Percentiles rank a stretch among this genome's conserved stretches.
These are phyloP conservation scores for Entomobrya multifasciata DNA, from an alignment of 2,888 invertebrate species.

Conservation along the genomic window DNA sequence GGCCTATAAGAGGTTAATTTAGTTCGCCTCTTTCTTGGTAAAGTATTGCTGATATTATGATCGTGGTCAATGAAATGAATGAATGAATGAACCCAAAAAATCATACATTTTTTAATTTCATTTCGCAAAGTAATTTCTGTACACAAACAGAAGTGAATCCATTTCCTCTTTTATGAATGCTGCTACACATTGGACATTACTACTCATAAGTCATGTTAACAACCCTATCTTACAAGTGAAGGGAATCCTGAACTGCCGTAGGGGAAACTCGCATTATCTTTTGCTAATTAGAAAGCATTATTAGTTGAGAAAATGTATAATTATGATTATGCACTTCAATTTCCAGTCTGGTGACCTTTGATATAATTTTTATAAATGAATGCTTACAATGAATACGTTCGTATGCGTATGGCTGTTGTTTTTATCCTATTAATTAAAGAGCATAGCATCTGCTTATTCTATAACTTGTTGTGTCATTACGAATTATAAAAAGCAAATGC, in stretches of 20 bases:
- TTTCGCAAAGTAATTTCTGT: too few species aligned
- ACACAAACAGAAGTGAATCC: not conserved
- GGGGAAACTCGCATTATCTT: conserved; percentile 48
- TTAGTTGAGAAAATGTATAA: not conserved
- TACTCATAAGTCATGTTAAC: too few species aligned
- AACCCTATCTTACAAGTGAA: too few species aligned
- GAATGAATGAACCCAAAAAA: not conserved
- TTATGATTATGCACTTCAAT: conserved; percentile 7
- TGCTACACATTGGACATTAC: too few species aligned
- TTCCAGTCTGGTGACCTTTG: conserved; percentile 62
- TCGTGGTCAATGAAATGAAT: conserved; percentile 10
- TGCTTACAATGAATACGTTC: too few species aligned
- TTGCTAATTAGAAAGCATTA: conserved; percentile 47
- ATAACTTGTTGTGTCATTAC: not conserved
- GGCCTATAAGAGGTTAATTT: not conserved
- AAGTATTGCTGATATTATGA: not conserved
- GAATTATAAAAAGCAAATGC: not conserved
- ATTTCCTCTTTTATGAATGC: conserved; percentile 9
- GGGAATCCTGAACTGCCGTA: not conserved
- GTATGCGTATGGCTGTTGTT: too few species aligned
- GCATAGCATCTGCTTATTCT: not conserved
- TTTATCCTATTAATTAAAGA: not conserved
- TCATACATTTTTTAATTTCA: not conserved
- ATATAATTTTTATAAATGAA: too few species aligned
- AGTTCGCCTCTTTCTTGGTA: not conserved